These are phyloP conservation scores for Drosophila sechellia DNA, from an alignment of 1,140 invertebrate genomes.

Conservation along the genomic window DNA sequence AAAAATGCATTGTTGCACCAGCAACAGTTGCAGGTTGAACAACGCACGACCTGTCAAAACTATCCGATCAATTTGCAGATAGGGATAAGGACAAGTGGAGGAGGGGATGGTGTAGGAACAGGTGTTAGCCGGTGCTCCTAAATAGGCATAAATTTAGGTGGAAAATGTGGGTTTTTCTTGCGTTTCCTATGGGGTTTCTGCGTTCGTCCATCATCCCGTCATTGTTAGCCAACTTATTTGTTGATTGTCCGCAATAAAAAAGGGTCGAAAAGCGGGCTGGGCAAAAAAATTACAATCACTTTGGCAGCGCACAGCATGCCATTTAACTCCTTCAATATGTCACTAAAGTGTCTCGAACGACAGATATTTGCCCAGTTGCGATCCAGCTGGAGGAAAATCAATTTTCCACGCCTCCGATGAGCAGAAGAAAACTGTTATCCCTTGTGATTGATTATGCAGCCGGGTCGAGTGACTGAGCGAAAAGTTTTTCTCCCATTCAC, in stretches of 20 bases:
- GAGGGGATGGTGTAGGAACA: constrained; percentile 1
- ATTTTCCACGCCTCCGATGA: constrained; percentile 58
- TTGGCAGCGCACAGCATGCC: constrained; percentile 37
- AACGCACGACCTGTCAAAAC: constrained; percentile 59
- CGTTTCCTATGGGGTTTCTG: not conserved
- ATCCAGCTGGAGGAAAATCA: constrained; percentile 58
- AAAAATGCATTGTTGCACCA: constrained; percentile 59
- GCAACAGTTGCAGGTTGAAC: constrained; percentile 40
- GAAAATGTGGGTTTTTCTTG: not conserved
- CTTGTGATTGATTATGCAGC: constrained; percentile 76
- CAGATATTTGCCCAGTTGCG: constrained; percentile 58
- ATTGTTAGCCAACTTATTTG: constrained; percentile 35
- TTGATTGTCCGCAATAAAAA: constrained; percentile 27
- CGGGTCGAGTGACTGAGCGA: constrained; percentile 66
- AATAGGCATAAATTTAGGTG: not conserved
- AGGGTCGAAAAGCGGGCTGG: not conserved
- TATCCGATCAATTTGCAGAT: constrained; percentile 50
- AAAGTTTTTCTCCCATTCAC: constrained; percentile 62
- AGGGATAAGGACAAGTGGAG: not conserved
- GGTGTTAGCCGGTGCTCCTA: constrained; percentile 26
- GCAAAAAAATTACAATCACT: constrained; percentile 42
- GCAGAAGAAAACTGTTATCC: constrained; percentile 76
- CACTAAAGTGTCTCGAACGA: constrained; percentile 66
- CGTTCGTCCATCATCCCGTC: constrained; percentile 19
- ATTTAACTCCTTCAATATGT: constrained; percentile 82